phyloP scores from a whole-genome alignment of 2,888 invertebrate genomes.

The Cosmia trapezina region DNA sequence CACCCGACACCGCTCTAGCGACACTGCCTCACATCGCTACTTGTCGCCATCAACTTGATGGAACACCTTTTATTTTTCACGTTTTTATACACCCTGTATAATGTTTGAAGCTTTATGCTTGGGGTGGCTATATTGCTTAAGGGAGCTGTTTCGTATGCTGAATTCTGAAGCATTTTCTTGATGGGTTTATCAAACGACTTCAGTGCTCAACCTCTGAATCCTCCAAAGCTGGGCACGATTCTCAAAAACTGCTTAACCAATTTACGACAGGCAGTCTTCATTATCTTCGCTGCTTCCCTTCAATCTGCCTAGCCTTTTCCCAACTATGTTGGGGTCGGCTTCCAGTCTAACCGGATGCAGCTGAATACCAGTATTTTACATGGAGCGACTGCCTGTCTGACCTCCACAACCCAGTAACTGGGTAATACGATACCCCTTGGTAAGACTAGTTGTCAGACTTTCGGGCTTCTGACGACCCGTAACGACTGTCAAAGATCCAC shows the following conservation, averaged over 20 bases:
- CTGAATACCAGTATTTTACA: too few species aligned
- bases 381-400: too few species aligned
- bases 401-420: too few species aligned
- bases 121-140: conserved; percentile 3
- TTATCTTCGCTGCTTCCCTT: background rate
- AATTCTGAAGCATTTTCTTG: background rate
- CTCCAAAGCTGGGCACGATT: background rate
- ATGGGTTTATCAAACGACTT: background rate
- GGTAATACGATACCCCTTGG: too few species aligned
- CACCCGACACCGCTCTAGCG: conserved; percentile 52
- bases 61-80: conserved; percentile 56
- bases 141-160: conserved; percentile 12
- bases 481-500: too few species aligned
- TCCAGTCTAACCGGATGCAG: too few species aligned
- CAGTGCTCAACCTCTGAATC: background rate
- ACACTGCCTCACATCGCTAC: conserved; percentile 48
- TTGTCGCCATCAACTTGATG: conserved; percentile 52
- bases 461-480: too few species aligned
- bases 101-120: conserved; percentile 11
- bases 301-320: too few species aligned
- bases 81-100: conserved; percentile 39
- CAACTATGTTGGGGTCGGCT: too few species aligned
- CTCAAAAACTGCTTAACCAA: background rate
- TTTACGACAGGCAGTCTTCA: background rate
- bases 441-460: too few species aligned